phyloP scores from a whole-genome alignment of 2,113 vertebrate species.

The Beaufortia kweichowensis region DNA sequence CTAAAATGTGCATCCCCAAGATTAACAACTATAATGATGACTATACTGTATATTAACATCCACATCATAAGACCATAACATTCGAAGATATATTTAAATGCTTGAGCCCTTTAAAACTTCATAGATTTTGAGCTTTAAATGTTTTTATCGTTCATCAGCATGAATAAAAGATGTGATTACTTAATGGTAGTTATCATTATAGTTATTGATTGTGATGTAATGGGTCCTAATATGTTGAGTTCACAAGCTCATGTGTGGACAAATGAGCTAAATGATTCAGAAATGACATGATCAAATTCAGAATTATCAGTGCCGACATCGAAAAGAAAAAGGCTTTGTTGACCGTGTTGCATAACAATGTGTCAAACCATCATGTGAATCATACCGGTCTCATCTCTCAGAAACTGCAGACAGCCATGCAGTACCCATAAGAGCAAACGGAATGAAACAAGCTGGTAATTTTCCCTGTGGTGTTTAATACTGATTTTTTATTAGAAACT shows the following conservation, averaged over 20 bases:
- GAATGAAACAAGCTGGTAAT: constrained; percentile 19
- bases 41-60: too few relatives aligned
- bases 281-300: constrained; percentile 4
- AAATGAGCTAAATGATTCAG: not conserved
- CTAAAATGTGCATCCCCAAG: too few relatives aligned
- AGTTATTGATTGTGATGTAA: too few relatives aligned
- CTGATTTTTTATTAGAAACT: constrained; percentile 8
- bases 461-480: constrained; percentile 31
- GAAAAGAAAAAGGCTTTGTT: not conserved
- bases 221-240: too few relatives aligned
- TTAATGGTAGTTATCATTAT: too few relatives aligned
- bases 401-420: not conserved
- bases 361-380: constrained; percentile 28
- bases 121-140: too few relatives aligned
- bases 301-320: not conserved
- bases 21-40: too few relatives aligned
- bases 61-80: too few relatives aligned
- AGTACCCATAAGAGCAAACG: constrained; percentile 12
- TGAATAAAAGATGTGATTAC: too few relatives aligned
- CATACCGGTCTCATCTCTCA: not conserved
- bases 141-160: too few relatives aligned
- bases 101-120: too few relatives aligned
- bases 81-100: too few relatives aligned
- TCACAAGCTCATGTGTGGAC: not conserved
- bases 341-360: constrained; percentile 23